Percentiles rank a stretch among this genome's conserved stretches.
Conservation (phyloP, 2,797 vertebrate genomes). For the Typhlichthys subterraneus region DNA sequence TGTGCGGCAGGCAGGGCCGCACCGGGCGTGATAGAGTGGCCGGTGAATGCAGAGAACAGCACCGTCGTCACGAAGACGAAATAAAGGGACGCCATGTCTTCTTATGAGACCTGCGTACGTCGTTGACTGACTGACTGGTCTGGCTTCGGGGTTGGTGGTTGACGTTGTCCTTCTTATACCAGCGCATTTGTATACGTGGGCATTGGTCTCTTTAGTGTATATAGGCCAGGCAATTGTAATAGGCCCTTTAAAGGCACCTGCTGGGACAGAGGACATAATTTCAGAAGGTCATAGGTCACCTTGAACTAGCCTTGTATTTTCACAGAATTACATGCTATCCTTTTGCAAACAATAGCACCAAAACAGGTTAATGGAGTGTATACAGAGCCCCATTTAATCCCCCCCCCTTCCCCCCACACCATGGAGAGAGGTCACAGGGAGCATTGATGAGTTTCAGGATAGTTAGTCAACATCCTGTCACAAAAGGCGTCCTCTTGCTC, state of each 20-base stretch:
- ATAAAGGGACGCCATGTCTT: slow-evolving; percentile 75
- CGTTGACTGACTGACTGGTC: neutral
- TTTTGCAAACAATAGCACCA: neutral
- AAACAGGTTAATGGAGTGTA: slow-evolving; percentile 20
- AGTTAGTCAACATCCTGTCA: slow-evolving; percentile 3
- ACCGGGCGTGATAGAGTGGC: slow-evolving; percentile 57
- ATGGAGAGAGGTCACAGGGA: neutral
- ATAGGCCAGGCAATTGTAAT: neutral
- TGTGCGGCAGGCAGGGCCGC: slow-evolving; percentile 74
- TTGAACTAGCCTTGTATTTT: slow-evolving; percentile 19
- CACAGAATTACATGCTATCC: neutral
- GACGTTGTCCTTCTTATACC: neutral
- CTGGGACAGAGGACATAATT: slow-evolving; percentile 1
- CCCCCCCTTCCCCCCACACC: slow-evolving; percentile 11
- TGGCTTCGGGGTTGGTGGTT: slow-evolving; percentile 3
- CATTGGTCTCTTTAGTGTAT: too few relatives aligned
- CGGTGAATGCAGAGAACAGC: slow-evolving; percentile 82
- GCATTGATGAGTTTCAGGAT: slow-evolving; percentile 32
- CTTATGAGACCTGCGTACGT: neutral
- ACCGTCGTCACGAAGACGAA: slow-evolving; percentile 77
- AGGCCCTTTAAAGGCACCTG: slow-evolving; percentile 15
- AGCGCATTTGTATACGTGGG: too few relatives aligned
- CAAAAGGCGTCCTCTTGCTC: neutral
- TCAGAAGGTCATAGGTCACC: slow-evolving; percentile 6
- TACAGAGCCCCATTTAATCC: slow-evolving; percentile 24